Evolutionary conservation across 2,888 invertebrate genomes (phyloP), one percentile per base, ranked within the genome.

Genomic region (Drosophila prostipennis): DNA sequence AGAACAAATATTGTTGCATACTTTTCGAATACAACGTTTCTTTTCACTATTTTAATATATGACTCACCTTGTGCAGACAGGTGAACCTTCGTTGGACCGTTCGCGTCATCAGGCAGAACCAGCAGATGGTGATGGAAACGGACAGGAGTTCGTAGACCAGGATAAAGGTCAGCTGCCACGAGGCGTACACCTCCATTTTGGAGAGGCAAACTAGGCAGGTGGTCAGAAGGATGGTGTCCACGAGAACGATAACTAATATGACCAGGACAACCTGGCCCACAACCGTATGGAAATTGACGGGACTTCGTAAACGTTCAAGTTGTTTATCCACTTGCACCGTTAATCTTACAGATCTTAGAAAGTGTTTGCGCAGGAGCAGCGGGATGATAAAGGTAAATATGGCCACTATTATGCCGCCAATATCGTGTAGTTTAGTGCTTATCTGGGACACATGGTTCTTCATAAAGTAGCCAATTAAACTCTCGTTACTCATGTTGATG

Each of bases 401-500:
- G 11, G 82, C 79, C 6, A 52, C 59, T 4, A 42, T 10, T n/a
- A 80, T 53, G 16, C 79, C 86, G 0, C 4, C 29, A 1, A 87
- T 1, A 6, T 81, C 68, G 16, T 85, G 85, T 1, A 82, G 3
- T 0, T 53, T 54, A 0, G 76, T 58, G 65, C 73, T 67, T 32
- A 70, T n/a, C 43, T 70, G 59, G 1, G 88, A 87, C 26, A 80
- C 19, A 6, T 71, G 57, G 13, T 68, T 87, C 26, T 37, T 54
- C 77, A 80, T 81, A 14, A 87, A 80, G 49, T 76, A 82, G 0
- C 83, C 88, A 56, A 87, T 80, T 0, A 87, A 39, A 1, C 83
- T 82, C 16, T 80, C 80, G 14, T 53, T 61, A 6, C 64, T 49
- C n/a, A 45, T 2, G 8, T 58, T 64, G 2, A 68, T 36, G 16